A percentile compares a stretch with the other conserved stretches of the same genome.
These are phyloP conservation scores for Tokudaia muenninki DNA, from an alignment of 2,797 vertebrate genomes.

Conservation along the genomic window DNA sequence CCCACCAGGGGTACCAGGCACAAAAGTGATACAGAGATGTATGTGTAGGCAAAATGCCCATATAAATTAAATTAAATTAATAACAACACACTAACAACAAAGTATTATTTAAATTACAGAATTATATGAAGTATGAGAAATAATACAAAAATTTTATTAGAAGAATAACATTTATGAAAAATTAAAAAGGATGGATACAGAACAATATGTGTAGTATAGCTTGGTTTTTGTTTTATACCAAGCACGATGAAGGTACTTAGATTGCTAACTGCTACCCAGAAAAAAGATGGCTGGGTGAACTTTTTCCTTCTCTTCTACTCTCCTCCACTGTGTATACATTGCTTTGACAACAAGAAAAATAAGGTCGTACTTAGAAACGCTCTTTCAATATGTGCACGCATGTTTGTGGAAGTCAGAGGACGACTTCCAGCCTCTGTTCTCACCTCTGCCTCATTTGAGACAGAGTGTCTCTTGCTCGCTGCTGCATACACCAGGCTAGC, in stretches of 20 bases:
- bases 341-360: constrained; percentile 46
- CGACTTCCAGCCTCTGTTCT: too few relatives aligned
- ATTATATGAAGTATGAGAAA: constrained; percentile 3
- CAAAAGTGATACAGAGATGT: not conserved
- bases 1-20: too few relatives aligned
- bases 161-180: not conserved
- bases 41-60: not conserved
- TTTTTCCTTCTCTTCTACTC: constrained; percentile 29
- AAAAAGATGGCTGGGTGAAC: constrained; percentile 24
- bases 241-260: not conserved
- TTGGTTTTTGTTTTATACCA: constrained; percentile 55
- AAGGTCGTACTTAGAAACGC: not conserved
- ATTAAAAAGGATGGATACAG: not conserved
- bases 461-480: not conserved
- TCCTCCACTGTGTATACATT: not conserved
- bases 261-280: not conserved
- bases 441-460: not conserved
- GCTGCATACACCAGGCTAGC: not conserved
- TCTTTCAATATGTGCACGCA: not conserved
- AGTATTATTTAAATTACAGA: constrained; percentile 7
- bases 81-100: not conserved
- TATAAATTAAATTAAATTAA: not conserved
- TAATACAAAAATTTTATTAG: not conserved
- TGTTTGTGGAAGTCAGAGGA: not conserved
- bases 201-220: not conserved